phyloP scores from a whole-genome alignment of 2,113 vertebrate genomes.

The Phalacrocorax aristotelis region DNA sequence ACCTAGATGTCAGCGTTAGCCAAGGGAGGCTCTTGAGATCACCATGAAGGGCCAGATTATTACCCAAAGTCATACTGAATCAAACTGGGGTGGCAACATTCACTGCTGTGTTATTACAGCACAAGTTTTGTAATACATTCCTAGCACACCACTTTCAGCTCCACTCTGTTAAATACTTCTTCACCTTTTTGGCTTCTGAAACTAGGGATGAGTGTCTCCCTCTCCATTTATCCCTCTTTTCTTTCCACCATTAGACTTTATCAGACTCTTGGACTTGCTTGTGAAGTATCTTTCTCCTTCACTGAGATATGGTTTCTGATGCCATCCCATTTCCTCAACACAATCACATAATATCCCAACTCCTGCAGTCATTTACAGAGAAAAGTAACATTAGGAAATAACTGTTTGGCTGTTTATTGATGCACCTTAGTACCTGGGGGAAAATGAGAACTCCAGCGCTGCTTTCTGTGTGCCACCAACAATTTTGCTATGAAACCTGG shows the following conservation, averaged over 20 bases:
- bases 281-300: not conserved
- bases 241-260: not conserved
- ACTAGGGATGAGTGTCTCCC: not conserved
- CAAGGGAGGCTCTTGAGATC: not conserved
- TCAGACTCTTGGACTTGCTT: fast-evolving
- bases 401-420: not conserved
- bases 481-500: not conserved
- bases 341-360: not conserved
- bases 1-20: not conserved
- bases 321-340: not conserved
- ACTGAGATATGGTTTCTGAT: not conserved
- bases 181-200: not conserved
- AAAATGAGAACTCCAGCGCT: not conserved
- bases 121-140: not conserved
- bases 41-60: not conserved
- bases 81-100: not conserved
- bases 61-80: not conserved
- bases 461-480: not conserved
- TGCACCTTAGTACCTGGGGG: not conserved
- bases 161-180: not conserved
- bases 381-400: not conserved
- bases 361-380: not conserved
- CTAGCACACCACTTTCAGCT: not conserved
- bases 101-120: not conserved
- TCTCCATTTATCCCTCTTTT: not conserved